Conservation (phyloP, 2,888 invertebrate genomes). For the Pachycephus smyrnensis region DNA sequence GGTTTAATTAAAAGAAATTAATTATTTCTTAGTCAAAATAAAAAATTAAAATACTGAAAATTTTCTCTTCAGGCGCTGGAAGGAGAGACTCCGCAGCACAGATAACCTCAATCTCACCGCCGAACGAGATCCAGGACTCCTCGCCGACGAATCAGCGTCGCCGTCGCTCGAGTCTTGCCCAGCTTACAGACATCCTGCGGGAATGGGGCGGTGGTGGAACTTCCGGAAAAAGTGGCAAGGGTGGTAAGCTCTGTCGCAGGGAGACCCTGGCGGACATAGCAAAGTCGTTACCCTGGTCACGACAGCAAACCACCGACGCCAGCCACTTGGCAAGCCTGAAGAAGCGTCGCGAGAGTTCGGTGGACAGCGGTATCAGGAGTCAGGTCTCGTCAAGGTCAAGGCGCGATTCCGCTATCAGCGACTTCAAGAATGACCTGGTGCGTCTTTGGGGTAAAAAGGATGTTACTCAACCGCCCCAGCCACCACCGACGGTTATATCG, state of each 20-base stretch:
- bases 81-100: constrained; percentile 92
- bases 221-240: constrained; percentile 62
- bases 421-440: constrained; percentile 79
- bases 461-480: constrained; percentile 46
- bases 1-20: neutral
- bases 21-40: no score
- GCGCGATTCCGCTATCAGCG: constrained; percentile 78
- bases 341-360: constrained; percentile 88
- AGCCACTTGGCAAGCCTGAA: constrained; percentile 68
- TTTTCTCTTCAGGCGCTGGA: constrained; percentile 67
- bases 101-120: constrained; percentile 86
- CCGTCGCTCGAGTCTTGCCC: constrained; percentile 87
- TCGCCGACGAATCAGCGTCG: constrained; percentile 79
- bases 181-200: constrained; percentile 87
- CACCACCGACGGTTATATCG: constrained; percentile 58
- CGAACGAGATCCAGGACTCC: constrained; percentile 78
- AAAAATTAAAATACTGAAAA: no score
- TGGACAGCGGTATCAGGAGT: constrained; percentile 84
- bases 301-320: constrained; percentile 72
- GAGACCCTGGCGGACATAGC: constrained; percentile 91
- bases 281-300: constrained; percentile 85
- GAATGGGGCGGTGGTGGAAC: constrained; percentile 83
- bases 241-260: constrained; percentile 77
- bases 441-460: constrained; percentile 72
- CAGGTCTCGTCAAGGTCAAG: constrained; percentile 76